Percentiles rank a stretch among this genome's conserved stretches.
Conservation (phyloP, 2,113 vertebrate species). For the Capra hircus region DNA sequence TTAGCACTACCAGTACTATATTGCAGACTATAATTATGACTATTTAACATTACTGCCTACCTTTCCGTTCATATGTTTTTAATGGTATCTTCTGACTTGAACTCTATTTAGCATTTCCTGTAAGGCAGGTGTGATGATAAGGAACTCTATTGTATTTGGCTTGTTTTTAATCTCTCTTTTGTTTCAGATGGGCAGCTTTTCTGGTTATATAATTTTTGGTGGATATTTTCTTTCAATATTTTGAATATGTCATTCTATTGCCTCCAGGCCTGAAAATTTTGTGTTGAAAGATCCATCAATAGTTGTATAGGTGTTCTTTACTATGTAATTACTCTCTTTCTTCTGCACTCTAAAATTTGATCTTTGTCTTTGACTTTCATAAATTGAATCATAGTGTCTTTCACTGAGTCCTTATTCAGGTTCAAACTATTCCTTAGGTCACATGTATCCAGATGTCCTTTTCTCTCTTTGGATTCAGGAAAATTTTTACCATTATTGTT, state of each 20-base stretch:
- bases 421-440: neutral
- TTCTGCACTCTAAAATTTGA: neutral
- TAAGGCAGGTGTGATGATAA: neutral
- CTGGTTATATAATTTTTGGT: neutral
- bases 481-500: neutral
- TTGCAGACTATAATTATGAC: neutral
- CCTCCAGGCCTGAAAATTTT: neutral
- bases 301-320: neutral
- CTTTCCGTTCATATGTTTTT: neutral
- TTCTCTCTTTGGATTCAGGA: neutral
- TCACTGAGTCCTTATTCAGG: neutral
- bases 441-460: neutral
- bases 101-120: neutral
- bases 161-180: neutral
- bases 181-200: neutral
- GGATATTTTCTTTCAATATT: neutral
- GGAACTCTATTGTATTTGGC: neutral
- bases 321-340: neutral
- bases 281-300: neutral
- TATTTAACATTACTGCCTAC: neutral
- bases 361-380: neutral
- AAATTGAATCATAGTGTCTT: neutral
- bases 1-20: neutral
- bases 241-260: neutral
- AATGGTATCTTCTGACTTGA: neutral